These are phyloP conservation scores for Spheniscus humboldti DNA, from an alignment of 2,797 vertebrate genomes.

Conservation along the genomic window DNA sequence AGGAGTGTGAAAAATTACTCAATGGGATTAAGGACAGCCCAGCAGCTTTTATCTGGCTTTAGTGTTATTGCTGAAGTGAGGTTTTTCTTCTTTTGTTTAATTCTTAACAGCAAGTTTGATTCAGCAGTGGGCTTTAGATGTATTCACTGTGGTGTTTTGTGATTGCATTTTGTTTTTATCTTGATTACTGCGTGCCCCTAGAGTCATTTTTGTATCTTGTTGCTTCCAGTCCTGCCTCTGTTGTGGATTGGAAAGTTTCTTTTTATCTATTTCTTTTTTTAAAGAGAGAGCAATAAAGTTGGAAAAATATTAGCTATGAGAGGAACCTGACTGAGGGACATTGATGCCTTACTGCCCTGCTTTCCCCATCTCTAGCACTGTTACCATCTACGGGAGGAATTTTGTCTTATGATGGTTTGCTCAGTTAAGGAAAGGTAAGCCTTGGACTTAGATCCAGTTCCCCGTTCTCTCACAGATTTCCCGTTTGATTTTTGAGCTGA, in stretches of 20 bases:
- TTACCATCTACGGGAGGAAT: background rate
- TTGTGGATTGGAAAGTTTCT: background rate
- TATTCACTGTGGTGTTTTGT: background rate
- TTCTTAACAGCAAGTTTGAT: background rate
- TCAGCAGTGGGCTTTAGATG: background rate
- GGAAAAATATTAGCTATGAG: background rate
- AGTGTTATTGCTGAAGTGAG: background rate
- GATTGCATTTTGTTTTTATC: background rate
- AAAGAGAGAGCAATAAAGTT: background rate
- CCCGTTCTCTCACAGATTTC: background rate
- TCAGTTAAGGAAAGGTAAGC: background rate
- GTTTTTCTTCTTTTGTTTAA: background rate
- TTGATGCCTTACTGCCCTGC: fast-evolving
- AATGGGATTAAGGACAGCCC: background rate
- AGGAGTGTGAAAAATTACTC: conserved; percentile 1
- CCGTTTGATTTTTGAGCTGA: background rate
- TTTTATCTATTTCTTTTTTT: background rate
- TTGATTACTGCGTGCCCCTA: background rate
- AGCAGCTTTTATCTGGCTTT: background rate
- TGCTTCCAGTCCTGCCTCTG: background rate
- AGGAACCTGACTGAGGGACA: background rate
- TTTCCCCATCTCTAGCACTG: background rate
- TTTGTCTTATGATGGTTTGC: background rate
- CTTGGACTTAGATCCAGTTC: background rate
- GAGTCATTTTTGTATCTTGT: background rate